Base-by-base conservation (phyloP, 2,113 vertebrate genomes). In the Pteropus alecto region DNA sequence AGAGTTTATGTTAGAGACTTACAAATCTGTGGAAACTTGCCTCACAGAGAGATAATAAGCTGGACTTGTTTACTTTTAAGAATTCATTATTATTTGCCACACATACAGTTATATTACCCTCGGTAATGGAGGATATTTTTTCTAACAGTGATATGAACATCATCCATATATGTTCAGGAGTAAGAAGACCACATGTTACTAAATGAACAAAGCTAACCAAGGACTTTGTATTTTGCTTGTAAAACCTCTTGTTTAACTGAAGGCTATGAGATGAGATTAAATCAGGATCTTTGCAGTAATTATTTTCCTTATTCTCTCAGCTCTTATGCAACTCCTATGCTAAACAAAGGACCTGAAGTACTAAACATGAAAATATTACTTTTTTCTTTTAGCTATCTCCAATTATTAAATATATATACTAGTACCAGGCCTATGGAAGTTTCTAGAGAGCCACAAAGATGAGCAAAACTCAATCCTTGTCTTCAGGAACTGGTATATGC, bases 231-330 rank as follows among this genome's bases (percentile, higher is more conserved):
- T 58, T 77, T 77, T 56, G 73, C 74, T 87, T 90, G 26, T 35
- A 74, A 93, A 96, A 70, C 30, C 24, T 74, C 24, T 7, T 85
- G 54, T 38, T 89, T 96, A 79, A 54, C 7, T 63, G 48, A 56
- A 65, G 65, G 13, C 63, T 78, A 3, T 76, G 86, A 56, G 28
- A 56, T 48, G 14, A 90, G 12, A 87, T 79, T 51, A 87, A 95
- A 65, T 21, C 1, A 71, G 22, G 65, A 21, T 43, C 43, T 84
- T 30, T 38, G 22, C 4, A n/a, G 10, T 78, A 38, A 67, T 94
- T 60, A 82, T 51, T 93, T 94, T 86, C 77, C 48, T 86, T 77
- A 95, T 63, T 95, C 46, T 41, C 38, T 88, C 77, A 61, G 28
- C 18, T 82, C 67, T 30, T 70, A 56, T 4, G 33, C 19, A 78